Conservation (phyloP, 1,140 invertebrate genomes). For the Penaeus japonicus region DNA sequence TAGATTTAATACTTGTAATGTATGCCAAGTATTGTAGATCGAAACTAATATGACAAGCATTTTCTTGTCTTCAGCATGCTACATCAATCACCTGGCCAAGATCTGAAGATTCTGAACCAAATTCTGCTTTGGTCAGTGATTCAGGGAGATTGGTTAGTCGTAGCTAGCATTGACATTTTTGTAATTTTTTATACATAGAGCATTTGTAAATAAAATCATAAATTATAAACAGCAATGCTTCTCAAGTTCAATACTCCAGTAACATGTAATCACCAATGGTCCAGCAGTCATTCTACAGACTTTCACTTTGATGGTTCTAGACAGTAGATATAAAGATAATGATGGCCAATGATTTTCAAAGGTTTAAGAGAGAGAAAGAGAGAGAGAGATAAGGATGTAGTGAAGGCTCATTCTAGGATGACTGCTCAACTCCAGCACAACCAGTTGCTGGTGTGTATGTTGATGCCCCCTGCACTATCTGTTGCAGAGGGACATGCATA, state of each 20-base stretch:
- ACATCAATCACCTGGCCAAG: not conserved
- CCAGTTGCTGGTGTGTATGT: conserved; percentile 23
- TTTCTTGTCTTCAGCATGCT: not conserved
- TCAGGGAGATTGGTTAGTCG: conserved; percentile 33
- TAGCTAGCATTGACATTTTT: conserved; percentile 39
- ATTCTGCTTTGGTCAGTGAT: conserved; percentile 32
- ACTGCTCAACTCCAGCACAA: conserved; percentile 18
- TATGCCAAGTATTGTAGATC: not conserved
- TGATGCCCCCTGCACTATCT: conserved; percentile 23
- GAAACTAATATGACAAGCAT: not conserved
- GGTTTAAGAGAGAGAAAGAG: not conserved
- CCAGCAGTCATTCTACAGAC: conserved; percentile 34
- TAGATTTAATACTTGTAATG: not conserved
- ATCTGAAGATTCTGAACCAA: conserved; percentile 11
- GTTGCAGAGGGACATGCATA: too few species aligned
- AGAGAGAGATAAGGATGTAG: not conserved
- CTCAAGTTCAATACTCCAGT: conserved; percentile 42
- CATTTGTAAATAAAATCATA: conserved; percentile 31
- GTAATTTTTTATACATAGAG: conserved; percentile 46
- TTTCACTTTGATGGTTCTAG: not conserved
- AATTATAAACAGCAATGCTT: conserved; percentile 24
- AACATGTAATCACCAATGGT: conserved; percentile 19
- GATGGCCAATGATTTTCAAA: not conserved
- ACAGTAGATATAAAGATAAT: not conserved
- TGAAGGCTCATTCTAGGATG: conserved; percentile 13